phyloP scores from a whole-genome alignment of 2,888 invertebrate genomes.

The Mayetiola destructor region DNA sequence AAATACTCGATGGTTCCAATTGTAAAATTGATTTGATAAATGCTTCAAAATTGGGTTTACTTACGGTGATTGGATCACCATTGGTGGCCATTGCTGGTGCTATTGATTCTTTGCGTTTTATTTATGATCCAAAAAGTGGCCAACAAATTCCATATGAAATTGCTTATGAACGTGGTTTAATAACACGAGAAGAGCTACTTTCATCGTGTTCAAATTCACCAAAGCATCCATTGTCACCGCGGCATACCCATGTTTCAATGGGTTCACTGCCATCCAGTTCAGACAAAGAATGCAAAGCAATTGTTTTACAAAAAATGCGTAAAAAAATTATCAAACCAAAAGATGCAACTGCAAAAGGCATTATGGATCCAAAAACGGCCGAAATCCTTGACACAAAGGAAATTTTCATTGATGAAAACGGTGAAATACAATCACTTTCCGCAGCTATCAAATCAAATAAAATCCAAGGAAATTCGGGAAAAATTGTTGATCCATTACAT shows the following conservation, averaged over 20 bases:
- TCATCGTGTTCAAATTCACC: slow-evolving; percentile 23
- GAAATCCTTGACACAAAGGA: slow-evolving; percentile 48
- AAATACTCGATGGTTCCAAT: slow-evolving; percentile 48
- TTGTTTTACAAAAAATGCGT: slow-evolving; percentile 61
- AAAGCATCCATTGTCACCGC: slow-evolving; percentile 44
- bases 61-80: slow-evolving; percentile 61
- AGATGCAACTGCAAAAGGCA: slow-evolving; percentile 62
- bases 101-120: slow-evolving; percentile 51
- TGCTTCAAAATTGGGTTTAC: slow-evolving; percentile 62
- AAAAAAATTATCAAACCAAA: slow-evolving; percentile 58
- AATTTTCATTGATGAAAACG: slow-evolving; percentile 41
- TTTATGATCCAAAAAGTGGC: slow-evolving; percentile 66
- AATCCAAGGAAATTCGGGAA: slow-evolving; percentile 58
- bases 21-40: slow-evolving; percentile 53
- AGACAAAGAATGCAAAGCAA: slow-evolving; percentile 49
- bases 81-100: slow-evolving; percentile 55
- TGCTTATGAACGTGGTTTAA: slow-evolving; percentile 61
- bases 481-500: slow-evolving; percentile 68
- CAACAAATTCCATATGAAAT: slow-evolving; percentile 66
- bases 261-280: slow-evolving; percentile 46
- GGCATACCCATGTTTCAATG: slow-evolving; percentile 51
- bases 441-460: slow-evolving; percentile 58
- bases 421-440: slow-evolving; percentile 50
- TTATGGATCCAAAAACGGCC: slow-evolving; percentile 65
- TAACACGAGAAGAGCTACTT: slow-evolving; percentile 37